phyloP scores from a whole-genome alignment of 1,140 invertebrate species.

The Branchinecta lynchi region DNA sequence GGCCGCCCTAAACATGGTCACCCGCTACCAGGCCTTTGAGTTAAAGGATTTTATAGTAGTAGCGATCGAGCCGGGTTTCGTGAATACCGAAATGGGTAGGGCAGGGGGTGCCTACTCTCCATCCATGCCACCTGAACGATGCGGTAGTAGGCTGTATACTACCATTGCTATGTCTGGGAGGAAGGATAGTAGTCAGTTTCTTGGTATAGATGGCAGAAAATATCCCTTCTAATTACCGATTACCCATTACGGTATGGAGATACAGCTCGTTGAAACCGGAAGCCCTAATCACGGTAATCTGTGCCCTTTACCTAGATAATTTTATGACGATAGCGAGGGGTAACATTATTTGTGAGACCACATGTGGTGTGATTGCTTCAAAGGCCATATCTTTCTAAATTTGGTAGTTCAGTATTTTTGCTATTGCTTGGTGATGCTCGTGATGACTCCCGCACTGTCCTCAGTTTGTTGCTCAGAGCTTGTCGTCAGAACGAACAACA shows the following conservation, averaged over 20 bases:
- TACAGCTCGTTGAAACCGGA: too few relatives aligned
- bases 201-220: slow-evolving; percentile 15
- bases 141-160: slow-evolving; percentile 8
- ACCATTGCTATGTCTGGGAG: neutral
- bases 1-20: slow-evolving; percentile 18
- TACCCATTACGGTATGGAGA: neutral
- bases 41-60: slow-evolving; percentile 18
- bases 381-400: too few relatives aligned
- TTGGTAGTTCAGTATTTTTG: too few relatives aligned
- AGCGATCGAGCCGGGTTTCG: slow-evolving; percentile 17
- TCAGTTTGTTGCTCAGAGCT: too few relatives aligned
- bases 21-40: slow-evolving; percentile 17
- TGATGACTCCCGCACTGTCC: too few relatives aligned
- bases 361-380: too few relatives aligned
- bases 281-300: too few relatives aligned
- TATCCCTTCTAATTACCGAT: slow-evolving; percentile 12
- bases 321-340: too few relatives aligned
- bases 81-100: slow-evolving; percentile 18
- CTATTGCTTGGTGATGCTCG: too few relatives aligned
- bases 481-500: too few relatives aligned
- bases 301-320: too few relatives aligned
- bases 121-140: slow-evolving; percentile 11
- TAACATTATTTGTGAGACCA: too few relatives aligned
- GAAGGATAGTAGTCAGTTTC: slow-evolving; percentile 17
- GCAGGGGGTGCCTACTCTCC: slow-evolving; percentile 14